Base-by-base conservation (phyloP, 2,113 vertebrate genomes). In the Eubucco bourcierii region DNA sequence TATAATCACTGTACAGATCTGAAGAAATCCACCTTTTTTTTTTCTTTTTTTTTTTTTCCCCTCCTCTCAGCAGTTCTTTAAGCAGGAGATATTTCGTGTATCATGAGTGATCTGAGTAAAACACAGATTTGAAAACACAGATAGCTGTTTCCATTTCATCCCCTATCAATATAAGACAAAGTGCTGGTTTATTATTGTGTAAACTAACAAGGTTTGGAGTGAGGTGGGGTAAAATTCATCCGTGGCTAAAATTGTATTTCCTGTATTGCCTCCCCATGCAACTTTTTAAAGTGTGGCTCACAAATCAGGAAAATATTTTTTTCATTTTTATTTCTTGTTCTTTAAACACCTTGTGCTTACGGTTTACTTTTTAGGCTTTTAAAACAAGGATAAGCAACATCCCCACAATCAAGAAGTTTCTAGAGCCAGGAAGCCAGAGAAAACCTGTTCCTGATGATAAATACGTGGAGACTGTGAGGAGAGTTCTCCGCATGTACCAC, bases 391-490 rank as follows among this genome's bases (percentile, higher is more conserved):
- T 98, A 94, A 98, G 83, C 55, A 92, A 13, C 31, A 83, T 98
- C 29, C 98, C 98, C 2, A 96, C 96, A 65, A 97, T 99, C 94
- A 96, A 91, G 53, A 98, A 93, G 84, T 99, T 99, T 90, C 96
- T 99, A 68, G 95, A 98, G 79, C 98, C 98, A 2, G 98, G 98
- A 78, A 99, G 98, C 95, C 97, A 98, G 87, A 98, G 98, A 84
- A 99, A 98, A 87, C 97, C 97, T 10, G 95, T 96, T 16, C 97
- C 98, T 3, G 98, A 98, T 88, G 98, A 98, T 6, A 86, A 67
- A 9, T 99, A 97, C 0, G 56, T 97, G 41, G 98, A 98, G 85
- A 98, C 96, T 0, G 96, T 98, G 89, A 92, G 84, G 71, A 93
- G 90, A 70, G 98, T 98, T 89, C 96, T 98, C 25, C 17, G 75